Evolutionary conservation across 2,797 vertebrate species (phyloP).

Genomic region (Sebastes diaconus): DNA sequence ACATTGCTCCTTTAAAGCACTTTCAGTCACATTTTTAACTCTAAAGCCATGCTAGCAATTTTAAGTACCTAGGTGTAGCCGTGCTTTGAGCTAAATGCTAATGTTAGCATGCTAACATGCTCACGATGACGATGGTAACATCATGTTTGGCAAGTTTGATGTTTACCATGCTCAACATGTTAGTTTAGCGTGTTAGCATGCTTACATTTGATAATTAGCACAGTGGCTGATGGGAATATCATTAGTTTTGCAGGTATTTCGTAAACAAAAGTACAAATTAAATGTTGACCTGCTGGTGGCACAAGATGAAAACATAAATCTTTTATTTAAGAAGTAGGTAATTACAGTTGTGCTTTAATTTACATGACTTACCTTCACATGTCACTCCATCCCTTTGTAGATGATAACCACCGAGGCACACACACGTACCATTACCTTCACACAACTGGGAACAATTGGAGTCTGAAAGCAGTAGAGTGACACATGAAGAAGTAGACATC

Average conservation of each 20-base stretch:
- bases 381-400: conserved; percentile 85
- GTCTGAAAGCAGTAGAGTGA: conserved; percentile 66
- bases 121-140: not conserved
- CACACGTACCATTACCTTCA: conserved; percentile 83
- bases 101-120: not conserved
- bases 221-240: not conserved
- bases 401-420: conserved; percentile 87
- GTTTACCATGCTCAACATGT: no score
- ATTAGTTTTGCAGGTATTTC: not conserved
- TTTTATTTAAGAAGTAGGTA: not conserved
- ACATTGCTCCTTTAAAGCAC: no score
- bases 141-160: no score
- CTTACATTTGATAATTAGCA: not conserved
- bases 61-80: no score
- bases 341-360: not conserved
- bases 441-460: conserved; percentile 90
- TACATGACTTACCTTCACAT: conserved; percentile 86
- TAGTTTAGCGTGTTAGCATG: no score
- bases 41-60: not conserved
- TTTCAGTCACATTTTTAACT: not conserved
- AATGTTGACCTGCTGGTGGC: not conserved
- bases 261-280: not conserved
- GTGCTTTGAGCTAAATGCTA: not conserved
- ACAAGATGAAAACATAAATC: not conserved
- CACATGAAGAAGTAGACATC: not conserved